Evolutionary conservation across 2,888 invertebrate species (phyloP), one percentile per base, ranked within the genome.

Genomic region (Parnassius mnemosyne): DNA sequence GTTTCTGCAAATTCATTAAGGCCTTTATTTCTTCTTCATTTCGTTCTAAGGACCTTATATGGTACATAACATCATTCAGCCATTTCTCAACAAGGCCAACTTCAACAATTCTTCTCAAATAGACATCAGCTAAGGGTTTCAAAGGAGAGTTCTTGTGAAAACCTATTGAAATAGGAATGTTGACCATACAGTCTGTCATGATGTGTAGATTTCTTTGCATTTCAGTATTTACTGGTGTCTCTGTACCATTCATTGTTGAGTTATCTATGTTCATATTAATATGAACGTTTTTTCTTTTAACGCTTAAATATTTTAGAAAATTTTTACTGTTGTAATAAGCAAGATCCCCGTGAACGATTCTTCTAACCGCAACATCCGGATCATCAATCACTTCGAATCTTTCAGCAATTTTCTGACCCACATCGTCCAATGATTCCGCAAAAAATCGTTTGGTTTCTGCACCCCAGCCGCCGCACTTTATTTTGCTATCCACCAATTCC

Each of bases 291-390:
- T 93, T 93, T 52, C 93, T 84, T 66, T 92, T 92, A 0, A 94
- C 94, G 46, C 94, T 92, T 0, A 95, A 86, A 70, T 95, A 93
- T 67, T 94, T 94, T 5, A 97, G 82, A 70, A 93, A 95, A 74
- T 95, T 93, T 10, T 93, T 89, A 76, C 96, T 97, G 72, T 97
- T 97, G 69, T 96, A 97, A 71, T 96, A 96, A 0, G 96, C 96
- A 70, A 95, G 95, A 10, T 92, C 84, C 2, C 96, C 97, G 68
- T 92, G 90, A 0, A 94, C 93, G 9, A 97, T 95, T 73, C 90
- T 91, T 57, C 93, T 92, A 0, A 96, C 93, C 9, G 95, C 95
- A 64, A 92, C 87, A 1, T 94, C 87, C 7, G 94, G 93, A 69
- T 94, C 91, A 53, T 93, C 89, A 0, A 94, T 90, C 0, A 93